Evolutionary conservation across 2,888 invertebrate genomes (phyloP).

Genomic region (Xestoiulus laeticollis): DNA sequence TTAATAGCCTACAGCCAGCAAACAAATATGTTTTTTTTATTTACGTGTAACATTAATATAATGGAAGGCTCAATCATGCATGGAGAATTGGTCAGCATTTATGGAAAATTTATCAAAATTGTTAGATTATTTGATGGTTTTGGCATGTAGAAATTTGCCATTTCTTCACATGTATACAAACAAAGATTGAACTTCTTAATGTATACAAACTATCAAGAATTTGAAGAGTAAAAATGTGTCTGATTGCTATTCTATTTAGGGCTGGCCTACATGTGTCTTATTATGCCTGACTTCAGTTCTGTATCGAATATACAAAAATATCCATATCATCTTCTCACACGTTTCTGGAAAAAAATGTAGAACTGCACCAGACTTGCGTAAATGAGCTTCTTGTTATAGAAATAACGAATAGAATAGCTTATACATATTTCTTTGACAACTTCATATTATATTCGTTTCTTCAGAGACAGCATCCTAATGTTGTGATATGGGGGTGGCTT

Average conservation of each 20-base stretch:
- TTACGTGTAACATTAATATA: no score
- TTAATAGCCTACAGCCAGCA: no score
- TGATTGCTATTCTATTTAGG: not conserved
- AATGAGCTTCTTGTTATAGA: conserved; percentile 38
- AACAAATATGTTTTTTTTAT: no score
- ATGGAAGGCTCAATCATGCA: no score
- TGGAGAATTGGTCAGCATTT: no score
- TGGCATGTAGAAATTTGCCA: no score
- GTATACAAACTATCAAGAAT: no score
- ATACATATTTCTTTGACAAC: not conserved
- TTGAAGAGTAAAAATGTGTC: no score
- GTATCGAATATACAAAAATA: not conserved
- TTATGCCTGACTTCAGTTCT: not conserved
- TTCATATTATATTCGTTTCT: not conserved
- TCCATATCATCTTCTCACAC: not conserved
- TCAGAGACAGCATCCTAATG: not conserved
- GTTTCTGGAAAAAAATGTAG: not conserved
- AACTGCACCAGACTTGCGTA: not conserved
- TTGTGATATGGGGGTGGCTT: not conserved
- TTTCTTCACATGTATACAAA: no score
- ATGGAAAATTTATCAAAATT: no score
- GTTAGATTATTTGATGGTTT: no score
- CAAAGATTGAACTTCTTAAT: no score
- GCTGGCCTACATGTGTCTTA: not conserved
- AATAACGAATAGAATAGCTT: not conserved